Base-by-base conservation (phyloP, 2,888 invertebrate genomes). In the Cotesia congregata region DNA sequence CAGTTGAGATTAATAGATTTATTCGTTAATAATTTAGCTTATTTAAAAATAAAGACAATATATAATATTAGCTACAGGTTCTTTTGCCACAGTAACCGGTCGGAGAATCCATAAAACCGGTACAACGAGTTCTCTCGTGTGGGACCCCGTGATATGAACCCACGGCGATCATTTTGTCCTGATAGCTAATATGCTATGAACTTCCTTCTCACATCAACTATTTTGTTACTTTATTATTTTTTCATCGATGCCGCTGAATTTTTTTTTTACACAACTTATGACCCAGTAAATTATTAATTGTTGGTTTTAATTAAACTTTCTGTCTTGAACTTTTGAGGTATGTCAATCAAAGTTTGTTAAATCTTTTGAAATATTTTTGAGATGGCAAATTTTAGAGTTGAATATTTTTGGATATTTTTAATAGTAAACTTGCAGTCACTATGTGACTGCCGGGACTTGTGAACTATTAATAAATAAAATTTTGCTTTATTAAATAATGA, bases 131-230 rank as follows among this genome's bases (percentile, higher is more conserved):
- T 70, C 20, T 70, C 59, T 70, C 38, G 70, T 59, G 70, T 70
- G 70, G 70, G 70, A 70, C 70, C 68, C 41, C 70, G 38, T 60
- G 70, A 70, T 50, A 50, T 50, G 7, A 70, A 50, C 70, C 70
- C 68, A 68, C 30, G 68, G 50, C 40, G 68, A 68, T 68, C 68
- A 68, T 50, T 50, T 50, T 50, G 50, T 50, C 50, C 50, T 50
- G 50, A 50, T 50, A 12, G 50, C 12, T 50, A 50, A 50, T 50
- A 50, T 50, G 4, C 50, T 12, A 50, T 12, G 50, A 50, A 12
- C 50, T 50, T 50, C 50, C 50, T 50, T 50, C 50, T 12, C 50
- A 50, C 50, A 50, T 50, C 50, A 50, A 50, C 9, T 12, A 50
- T 50, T 12, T 50, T 50, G 50, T 50, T 50, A 50, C 12, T 50